Evolutionary conservation across 1,140 invertebrate genomes (phyloP).

Genomic region (Procambarus clarkii): DNA sequence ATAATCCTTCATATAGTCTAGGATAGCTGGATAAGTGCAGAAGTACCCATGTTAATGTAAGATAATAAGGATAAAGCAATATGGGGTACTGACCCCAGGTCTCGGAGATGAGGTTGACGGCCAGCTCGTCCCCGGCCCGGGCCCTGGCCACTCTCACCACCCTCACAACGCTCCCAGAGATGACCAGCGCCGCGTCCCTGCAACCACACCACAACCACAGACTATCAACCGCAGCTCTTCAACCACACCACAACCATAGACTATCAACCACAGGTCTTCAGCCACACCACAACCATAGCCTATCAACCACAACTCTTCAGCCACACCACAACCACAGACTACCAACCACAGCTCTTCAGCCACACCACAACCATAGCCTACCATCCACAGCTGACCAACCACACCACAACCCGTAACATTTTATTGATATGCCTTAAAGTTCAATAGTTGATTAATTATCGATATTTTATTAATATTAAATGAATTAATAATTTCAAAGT

Average conservation of each 20-base stretch:
- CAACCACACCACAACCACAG: not conserved
- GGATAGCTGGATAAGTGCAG: not conserved
- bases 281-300: not conserved
- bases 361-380: too few species aligned
- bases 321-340: not conserved
- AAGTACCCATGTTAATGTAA: not conserved
- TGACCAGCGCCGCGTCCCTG: slow-evolving; percentile 75
- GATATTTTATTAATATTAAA: too few species aligned
- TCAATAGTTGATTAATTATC: too few species aligned
- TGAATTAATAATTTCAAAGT: too few species aligned
- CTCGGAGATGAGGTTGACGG: slow-evolving; percentile 75
- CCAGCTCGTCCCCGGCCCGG: slow-evolving; percentile 74
- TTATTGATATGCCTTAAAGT: too few species aligned
- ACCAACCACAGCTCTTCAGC: too few species aligned
- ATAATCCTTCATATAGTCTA: not conserved
- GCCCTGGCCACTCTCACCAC: slow-evolving; percentile 74
- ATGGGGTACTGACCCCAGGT: slow-evolving; percentile 74
- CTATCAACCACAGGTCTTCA: slow-evolving; percentile 73
- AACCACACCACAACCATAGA: not conserved
- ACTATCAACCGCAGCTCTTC: slow-evolving; percentile 73
- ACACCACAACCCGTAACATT: too few species aligned
- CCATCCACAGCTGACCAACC: too few species aligned
- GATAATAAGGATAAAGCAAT: not conserved
- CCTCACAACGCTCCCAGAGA: slow-evolving; percentile 72
- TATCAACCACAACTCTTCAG: slow-evolving; percentile 73